phyloP scores from a whole-genome alignment of 2,888 invertebrate species.

The Griposia aprilina region DNA sequence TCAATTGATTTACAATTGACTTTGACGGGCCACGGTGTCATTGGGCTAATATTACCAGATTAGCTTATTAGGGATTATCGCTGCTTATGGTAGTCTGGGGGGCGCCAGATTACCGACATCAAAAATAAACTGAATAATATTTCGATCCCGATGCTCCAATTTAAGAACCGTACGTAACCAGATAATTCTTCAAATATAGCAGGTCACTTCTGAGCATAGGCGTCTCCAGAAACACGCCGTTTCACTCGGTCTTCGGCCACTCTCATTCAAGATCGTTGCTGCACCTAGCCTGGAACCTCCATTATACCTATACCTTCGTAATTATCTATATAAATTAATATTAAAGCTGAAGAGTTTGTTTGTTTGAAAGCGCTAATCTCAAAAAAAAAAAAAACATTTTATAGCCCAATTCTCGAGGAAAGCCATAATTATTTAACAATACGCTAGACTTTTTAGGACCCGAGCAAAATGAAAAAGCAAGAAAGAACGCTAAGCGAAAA shows the following conservation, averaged over 20 bases:
- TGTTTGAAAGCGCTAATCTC: too few relatives aligned
- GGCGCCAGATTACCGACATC: not conserved
- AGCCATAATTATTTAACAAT: too few relatives aligned
- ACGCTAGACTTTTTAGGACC: too few relatives aligned
- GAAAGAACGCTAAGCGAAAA: too few relatives aligned
- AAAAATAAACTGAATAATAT: not conserved
- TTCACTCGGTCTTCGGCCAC: not conserved
- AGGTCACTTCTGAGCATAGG: not conserved
- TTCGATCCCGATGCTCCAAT: not conserved
- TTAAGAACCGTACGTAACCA: not conserved
- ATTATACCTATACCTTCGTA: too few relatives aligned
- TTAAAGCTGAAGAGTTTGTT: too few relatives aligned
- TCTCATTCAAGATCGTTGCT: not conserved
- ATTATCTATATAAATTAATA: too few relatives aligned
- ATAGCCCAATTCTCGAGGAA: too few relatives aligned
- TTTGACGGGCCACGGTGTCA: conserved; percentile 26
- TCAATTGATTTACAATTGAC: too few relatives aligned
- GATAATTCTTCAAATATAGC: not conserved
- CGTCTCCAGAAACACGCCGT: not conserved
- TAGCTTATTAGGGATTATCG: not conserved
- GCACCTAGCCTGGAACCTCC: not conserved
- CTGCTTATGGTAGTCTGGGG: not conserved
- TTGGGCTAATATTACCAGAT: not conserved
- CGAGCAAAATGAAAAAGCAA: too few relatives aligned
- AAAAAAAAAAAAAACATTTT: too few relatives aligned